phyloP scores from a whole-genome alignment of 2,797 vertebrate genomes.

The Rhinogobio ventralis region DNA sequence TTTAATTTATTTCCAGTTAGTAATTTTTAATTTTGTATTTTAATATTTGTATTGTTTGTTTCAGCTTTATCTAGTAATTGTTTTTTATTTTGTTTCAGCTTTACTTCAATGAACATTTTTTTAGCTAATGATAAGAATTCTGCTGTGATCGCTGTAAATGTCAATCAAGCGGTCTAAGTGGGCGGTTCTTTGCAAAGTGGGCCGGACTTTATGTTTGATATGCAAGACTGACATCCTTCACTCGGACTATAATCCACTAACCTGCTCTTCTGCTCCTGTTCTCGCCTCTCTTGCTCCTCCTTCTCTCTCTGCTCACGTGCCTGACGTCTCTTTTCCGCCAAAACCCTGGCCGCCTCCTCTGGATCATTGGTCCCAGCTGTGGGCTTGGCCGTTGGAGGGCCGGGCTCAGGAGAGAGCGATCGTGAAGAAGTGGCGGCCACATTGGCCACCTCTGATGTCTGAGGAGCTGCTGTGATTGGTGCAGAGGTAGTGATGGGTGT shows the following conservation, averaged over 20 bases:
- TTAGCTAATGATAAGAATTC: not conserved
- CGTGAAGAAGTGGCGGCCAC: not conserved
- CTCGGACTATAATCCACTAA: constrained; percentile 61
- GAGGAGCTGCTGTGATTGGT: constrained; percentile 45
- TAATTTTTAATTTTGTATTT: not conserved
- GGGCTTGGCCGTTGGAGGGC: constrained; percentile 72
- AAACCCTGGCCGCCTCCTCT: constrained; percentile 86
- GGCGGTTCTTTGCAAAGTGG: not conserved
- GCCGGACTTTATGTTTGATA: not conserved
- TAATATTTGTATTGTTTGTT: not conserved
- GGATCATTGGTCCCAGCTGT: constrained; percentile 90
- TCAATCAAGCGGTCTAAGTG: not conserved
- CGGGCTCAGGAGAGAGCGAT: constrained; percentile 56
- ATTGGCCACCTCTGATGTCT: constrained; percentile 48
- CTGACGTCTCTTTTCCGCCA: constrained; percentile 91
- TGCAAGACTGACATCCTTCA: not conserved
- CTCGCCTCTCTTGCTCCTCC: constrained; percentile 89
- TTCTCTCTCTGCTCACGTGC: constrained; percentile 92
- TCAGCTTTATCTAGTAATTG: not conserved
- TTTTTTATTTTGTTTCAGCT: not conserved
- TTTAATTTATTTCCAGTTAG: not conserved
- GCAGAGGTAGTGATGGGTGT: constrained; percentile 65
- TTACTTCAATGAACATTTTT: not conserved
- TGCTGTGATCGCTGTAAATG: not conserved
- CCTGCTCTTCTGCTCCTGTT: constrained; percentile 89